Percentiles rank a stretch among this genome's conserved stretches.
These are phyloP conservation scores for Entomyzon cyanotis DNA, from an alignment of 2,113 vertebrate genomes.

Conservation along the genomic window DNA sequence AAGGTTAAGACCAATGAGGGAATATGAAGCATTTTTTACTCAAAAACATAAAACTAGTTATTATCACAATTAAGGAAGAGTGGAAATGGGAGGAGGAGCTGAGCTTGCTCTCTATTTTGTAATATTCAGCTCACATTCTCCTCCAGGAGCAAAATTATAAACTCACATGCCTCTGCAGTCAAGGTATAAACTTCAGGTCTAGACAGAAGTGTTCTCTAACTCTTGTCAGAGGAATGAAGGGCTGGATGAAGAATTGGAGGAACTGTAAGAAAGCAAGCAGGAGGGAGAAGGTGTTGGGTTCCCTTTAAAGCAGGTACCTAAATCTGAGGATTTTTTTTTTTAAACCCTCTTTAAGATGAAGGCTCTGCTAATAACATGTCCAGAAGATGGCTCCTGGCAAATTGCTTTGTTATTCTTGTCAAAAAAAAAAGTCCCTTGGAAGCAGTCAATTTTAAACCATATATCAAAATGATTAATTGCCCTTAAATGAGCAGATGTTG, in stretches of 20 bases:
- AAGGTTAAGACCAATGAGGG: background rate
- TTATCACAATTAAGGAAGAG: background rate
- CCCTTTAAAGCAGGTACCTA: constrained; percentile 76
- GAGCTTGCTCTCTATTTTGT: background rate
- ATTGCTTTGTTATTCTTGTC: constrained; percentile 99
- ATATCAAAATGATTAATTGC: constrained; percentile 99
- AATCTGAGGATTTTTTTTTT: constrained; percentile 64
- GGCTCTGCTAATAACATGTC: constrained; percentile 91
- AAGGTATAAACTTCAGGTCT: constrained; percentile 79
- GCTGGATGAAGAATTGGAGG: constrained; percentile 68
- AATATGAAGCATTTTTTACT: background rate
- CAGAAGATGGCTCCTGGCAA: constrained; percentile 93
- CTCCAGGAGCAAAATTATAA: constrained; percentile 55
- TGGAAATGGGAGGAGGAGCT: rapidly evolving
- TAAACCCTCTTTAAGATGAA: constrained; percentile 83
- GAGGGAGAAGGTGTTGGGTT: constrained; percentile 56
- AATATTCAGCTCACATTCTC: constrained; percentile 30
- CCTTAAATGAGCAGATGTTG: constrained; percentile 94
- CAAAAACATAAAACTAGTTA: background rate
- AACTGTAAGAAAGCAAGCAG: constrained; percentile 29
- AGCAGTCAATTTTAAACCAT: constrained; percentile 96
- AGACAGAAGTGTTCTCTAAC: constrained; percentile 63
- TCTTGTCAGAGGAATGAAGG: constrained; percentile 73
- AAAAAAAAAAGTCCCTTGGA: constrained; percentile 89
- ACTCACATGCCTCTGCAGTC: constrained; percentile 55